These are phyloP conservation scores for Noctua janthe DNA, from an alignment of 2,888 invertebrate genomes.

Conservation along the genomic window DNA sequence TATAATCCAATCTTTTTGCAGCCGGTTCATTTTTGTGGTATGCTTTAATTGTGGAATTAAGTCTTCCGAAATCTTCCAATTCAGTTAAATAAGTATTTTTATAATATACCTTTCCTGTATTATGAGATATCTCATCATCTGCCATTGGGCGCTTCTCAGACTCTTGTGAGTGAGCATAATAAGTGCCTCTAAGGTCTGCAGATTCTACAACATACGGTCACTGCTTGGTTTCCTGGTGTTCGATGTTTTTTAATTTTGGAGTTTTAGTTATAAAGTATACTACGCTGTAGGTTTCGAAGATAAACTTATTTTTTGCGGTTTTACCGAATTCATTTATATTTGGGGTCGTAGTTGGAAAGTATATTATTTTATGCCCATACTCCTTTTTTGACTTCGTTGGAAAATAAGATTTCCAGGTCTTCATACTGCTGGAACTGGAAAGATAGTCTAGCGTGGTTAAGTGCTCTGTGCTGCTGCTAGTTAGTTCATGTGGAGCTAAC, in stretches of 20 bases:
- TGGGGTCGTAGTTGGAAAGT: constrained; percentile 28
- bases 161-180: constrained; percentile 6
- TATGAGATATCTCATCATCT: background rate
- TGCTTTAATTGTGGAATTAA: background rate
- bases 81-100: background rate
- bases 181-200: background rate
- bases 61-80: background rate
- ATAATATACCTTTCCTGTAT: background rate
- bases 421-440: constrained; percentile 13
- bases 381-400: constrained; percentile 13
- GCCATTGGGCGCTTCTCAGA: background rate
- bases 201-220: background rate
- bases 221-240: background rate
- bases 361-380: constrained; percentile 16
- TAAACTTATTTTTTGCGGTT: background rate
- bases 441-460: constrained; percentile 2
- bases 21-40: background rate
- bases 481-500: constrained; percentile 9
- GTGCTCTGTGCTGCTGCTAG: constrained; percentile 36
- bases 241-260: background rate
- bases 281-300: constrained; percentile 6
- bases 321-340: background rate
- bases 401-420: constrained; percentile 57
- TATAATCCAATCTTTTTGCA: background rate
- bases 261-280: constrained; percentile 11